Evolutionary conservation across 2,797 vertebrate species (phyloP), one percentile per base, ranked within the genome.

Genomic region (Poecilia gillii): DNA sequence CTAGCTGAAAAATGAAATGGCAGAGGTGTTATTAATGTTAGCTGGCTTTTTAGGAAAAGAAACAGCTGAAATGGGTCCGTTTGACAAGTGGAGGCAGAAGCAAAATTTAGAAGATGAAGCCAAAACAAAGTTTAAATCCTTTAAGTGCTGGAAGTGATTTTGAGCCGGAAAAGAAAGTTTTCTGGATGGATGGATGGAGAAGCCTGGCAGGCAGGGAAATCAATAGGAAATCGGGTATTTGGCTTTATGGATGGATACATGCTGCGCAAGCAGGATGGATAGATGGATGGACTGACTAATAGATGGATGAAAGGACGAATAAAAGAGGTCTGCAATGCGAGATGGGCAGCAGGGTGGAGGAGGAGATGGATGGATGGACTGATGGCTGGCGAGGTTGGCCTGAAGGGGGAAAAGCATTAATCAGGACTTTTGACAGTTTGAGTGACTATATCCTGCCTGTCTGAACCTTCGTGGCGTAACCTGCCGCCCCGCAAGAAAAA

Each of bases 391-490:
- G 59, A 72, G 72, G 72, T 71, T 79, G 51, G 80, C 88, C 87
- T 68, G 55, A 45, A 75, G 90, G 81, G 79, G 70, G 79, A 81
- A 82, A 82, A 12, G 20, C 82, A 90, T 92, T 77, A 84, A 92
- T 92, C 90, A 92, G 46, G 74, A 53, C 39, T 74, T 62, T 47
- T 91, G 91, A 92, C 92, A 92, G 85, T 76, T 83, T 86, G 82
- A 85, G 80, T 84, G 87, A 89, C 81, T 13, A 80, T 77, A 76
- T 92, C 88, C 83, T 88, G 83, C 76, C 49, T 76, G 78, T 59
- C 28, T 33, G 46, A 62, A 62, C 76, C 57, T 72, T 23, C 43
- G 20, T 66, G 68, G 68, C 41, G 6, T n/a, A 36, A 36, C 73
- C 36, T 39, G 28, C 33, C 13, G 23, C 51, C 55, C 74, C 4